Evolutionary conservation across 2,113 vertebrate species (phyloP).

Genomic region (Pelvicachromis taeniatus): DNA sequence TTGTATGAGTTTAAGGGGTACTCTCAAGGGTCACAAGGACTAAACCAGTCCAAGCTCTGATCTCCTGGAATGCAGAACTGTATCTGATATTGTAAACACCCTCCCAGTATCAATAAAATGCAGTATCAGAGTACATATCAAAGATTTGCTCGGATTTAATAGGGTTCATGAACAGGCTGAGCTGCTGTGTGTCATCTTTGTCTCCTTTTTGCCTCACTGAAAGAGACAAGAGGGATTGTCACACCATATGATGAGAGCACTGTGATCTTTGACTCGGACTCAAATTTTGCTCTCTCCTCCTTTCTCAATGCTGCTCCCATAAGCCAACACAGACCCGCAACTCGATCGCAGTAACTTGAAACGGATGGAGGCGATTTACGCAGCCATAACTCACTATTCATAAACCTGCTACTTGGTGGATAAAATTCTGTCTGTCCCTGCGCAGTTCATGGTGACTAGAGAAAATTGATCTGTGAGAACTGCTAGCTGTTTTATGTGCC

Average conservation of each 20-base stretch:
- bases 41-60: conserved; percentile 46
- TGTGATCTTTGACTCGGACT: conserved; percentile 51
- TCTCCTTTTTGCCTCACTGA: conserved; percentile 25
- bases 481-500: neutral
- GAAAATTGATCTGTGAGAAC: conserved; percentile 47
- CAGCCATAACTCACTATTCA: conserved; percentile 66
- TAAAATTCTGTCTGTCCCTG: conserved; percentile 48
- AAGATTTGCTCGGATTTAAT: conserved; percentile 54
- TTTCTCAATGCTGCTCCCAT: neutral
- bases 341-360: conserved; percentile 59
- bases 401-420: conserved; percentile 71
- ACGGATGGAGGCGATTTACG: conserved; percentile 58
- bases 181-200: conserved; percentile 27
- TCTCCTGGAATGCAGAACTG: conserved; percentile 64
- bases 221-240: conserved; percentile 51
- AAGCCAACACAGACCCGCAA: conserved; percentile 28
- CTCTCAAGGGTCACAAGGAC: conserved; percentile 30
- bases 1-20: conserved; percentile 18
- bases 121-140: conserved; percentile 62
- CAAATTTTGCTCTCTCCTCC: conserved; percentile 20
- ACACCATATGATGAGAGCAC: conserved; percentile 32
- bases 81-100: conserved; percentile 47
- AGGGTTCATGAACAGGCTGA: conserved; percentile 55
- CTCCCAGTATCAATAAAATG: conserved; percentile 62
- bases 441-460: neutral